Conservation (phyloP, 2,888 invertebrate genomes). For the Diaperis boleti region DNA sequence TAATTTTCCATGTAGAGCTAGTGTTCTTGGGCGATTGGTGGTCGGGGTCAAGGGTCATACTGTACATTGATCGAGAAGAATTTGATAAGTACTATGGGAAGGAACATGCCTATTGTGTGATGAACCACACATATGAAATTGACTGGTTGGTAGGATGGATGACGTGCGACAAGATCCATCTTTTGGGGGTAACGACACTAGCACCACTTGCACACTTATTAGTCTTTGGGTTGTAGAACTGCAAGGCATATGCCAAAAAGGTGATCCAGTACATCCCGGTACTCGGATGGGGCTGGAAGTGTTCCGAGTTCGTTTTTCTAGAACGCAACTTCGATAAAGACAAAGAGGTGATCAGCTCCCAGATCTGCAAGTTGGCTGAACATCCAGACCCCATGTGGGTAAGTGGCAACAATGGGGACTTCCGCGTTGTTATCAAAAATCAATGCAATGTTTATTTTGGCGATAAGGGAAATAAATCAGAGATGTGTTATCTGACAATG, state of each 20-base stretch:
- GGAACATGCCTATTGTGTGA: conserved; percentile 89
- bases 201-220: neutral
- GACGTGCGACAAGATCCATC: conserved; percentile 81
- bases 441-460: too few relatives aligned
- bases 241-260: conserved; percentile 96
- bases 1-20: conserved; percentile 77
- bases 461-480: too few relatives aligned
- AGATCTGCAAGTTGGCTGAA: conserved; percentile 84
- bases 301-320: conserved; percentile 93
- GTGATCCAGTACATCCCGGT: conserved; percentile 91
- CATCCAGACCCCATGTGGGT: conserved; percentile 95
- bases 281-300: conserved; percentile 97
- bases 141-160: conserved; percentile 98
- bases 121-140: conserved; percentile 96
- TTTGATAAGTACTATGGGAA: conserved; percentile 84
- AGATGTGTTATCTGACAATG: neutral
- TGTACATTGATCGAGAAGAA: conserved; percentile 84
- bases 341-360: conserved; percentile 81
- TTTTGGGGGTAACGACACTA: conserved; percentile 83
- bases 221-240: conserved; percentile 74
- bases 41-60: conserved; percentile 79
- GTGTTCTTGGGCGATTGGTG: conserved; percentile 96
- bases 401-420: too few relatives aligned
- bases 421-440: neutral
- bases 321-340: conserved; percentile 94